phyloP scores from a whole-genome alignment of 2,888 invertebrate species.

The Plagodis dolabraria region DNA sequence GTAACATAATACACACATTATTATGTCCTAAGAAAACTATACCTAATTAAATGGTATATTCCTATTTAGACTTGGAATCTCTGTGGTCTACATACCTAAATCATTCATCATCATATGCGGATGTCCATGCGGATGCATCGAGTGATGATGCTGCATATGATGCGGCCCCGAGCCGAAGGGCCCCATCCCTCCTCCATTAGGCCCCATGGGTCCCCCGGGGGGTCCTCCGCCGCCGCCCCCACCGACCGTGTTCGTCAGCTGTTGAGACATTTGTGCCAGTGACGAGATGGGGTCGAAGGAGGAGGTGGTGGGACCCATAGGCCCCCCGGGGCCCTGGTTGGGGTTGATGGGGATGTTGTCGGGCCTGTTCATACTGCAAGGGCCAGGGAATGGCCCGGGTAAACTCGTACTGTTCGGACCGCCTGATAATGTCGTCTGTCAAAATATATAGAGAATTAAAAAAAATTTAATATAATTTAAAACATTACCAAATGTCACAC shows the following conservation, averaged over 20 bases:
- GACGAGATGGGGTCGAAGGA: slow-evolving; percentile 97
- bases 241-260: slow-evolving; percentile 91
- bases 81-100: slow-evolving; percentile 58
- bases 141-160: slow-evolving; percentile 79
- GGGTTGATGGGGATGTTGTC: slow-evolving; percentile 80
- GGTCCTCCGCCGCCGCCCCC: slow-evolving; percentile 66
- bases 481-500: no score
- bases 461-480: no score
- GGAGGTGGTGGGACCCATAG: slow-evolving; percentile 83
- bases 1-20: no score
- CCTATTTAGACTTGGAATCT: no score
- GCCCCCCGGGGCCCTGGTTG: slow-evolving; percentile 81
- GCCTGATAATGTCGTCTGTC: slow-evolving; percentile 76
- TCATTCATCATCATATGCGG: slow-evolving; percentile 84
- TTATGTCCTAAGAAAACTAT: no score
- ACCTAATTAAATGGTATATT: no score
- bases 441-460: slow-evolving; percentile 8
- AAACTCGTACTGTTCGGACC: slow-evolving; percentile 78
- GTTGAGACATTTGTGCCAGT: slow-evolving; percentile 97
- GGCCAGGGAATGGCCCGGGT: slow-evolving; percentile 81
- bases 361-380: slow-evolving; percentile 78
- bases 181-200: slow-evolving; percentile 65
- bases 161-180: slow-evolving; percentile 73
- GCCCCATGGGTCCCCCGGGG: slow-evolving; percentile 70
- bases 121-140: slow-evolving; percentile 77